A percentile compares a stretch with the other conserved stretches of the same genome.
Conservation (phyloP, 2,888 invertebrate species). For the Mesorhabditis sp. region DNA sequence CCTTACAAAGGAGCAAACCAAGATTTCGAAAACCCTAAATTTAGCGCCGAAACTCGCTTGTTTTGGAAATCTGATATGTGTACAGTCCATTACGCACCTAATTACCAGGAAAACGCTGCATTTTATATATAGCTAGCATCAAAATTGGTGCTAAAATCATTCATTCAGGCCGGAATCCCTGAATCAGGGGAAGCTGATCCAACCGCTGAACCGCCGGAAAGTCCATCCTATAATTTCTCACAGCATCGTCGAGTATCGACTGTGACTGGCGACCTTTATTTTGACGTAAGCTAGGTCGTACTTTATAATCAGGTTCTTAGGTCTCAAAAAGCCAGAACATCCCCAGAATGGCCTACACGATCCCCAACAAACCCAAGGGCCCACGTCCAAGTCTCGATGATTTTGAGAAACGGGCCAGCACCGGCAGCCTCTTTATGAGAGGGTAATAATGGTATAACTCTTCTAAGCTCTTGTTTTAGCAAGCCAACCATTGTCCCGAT, state of each 20-base stretch:
- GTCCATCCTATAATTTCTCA: neutral
- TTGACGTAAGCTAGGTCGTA: neutral
- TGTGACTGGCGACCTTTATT: neutral
- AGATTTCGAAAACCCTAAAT: too few species aligned
- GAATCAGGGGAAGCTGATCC: too few species aligned
- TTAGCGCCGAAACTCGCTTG: too few species aligned
- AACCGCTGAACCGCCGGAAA: too few species aligned
- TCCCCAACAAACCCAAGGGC: neutral
- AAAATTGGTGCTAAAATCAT: too few species aligned
- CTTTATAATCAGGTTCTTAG: neutral
- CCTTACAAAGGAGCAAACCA: too few species aligned
- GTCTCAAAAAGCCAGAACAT: neutral
- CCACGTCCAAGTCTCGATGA: neutral
- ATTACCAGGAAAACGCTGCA: too few species aligned
- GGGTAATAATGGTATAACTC: neutral
- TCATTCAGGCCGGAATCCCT: too few species aligned
- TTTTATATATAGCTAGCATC: too few species aligned
- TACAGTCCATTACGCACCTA: too few species aligned
- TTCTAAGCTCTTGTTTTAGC: neutral
- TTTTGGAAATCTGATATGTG: too few species aligned
- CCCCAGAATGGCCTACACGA: neutral
- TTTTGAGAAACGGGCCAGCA: neutral
- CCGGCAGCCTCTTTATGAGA: neutral
- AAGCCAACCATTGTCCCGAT: constrained; percentile 5
- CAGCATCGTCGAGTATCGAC: neutral